Base-by-base conservation (phyloP, 2,113 vertebrate species). In the Axis porcinus region DNA sequence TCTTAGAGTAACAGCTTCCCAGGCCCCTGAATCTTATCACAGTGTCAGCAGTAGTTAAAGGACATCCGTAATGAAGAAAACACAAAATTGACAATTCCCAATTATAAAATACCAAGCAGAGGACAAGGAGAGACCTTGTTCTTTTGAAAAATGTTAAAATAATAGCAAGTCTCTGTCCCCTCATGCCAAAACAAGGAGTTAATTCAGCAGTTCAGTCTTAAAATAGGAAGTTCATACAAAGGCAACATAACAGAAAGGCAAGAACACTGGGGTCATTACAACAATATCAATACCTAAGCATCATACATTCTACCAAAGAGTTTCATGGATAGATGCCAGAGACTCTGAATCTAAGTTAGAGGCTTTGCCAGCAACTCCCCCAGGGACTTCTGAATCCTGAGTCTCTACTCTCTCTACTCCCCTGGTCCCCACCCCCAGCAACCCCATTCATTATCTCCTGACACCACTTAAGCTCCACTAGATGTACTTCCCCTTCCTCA, bases 41-140 rank as follows among this genome's bases (percentile, higher is more conserved):
- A 33, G 55, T 21, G n/a, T 54, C 87, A 28, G 60, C 13, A 57
- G 33, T n/a, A 36, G 43, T 94, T 47, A 95, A 85, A 89, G 54
- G 43, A 78, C 76, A 30, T 40, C 5, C 7, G 0, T 30, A 43
- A 91, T 45, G 76, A 93, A 93, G 58, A 86, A 96, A 95, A 60
- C 19, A 82, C 7, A 57, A 58, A 95, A 55, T 6, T 21, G 83
- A 93, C 95, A 95, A 94, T 79, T 33, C 36, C n/a, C 78, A 93
- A 92, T 94, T 67, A 83, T 55, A 54, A 93, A 97, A 89, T 74
- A 97, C 47, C 86, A 95, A 96, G 89, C 52, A 58, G 45, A 50
- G 47, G 74, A 98, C 97, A 98, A 98, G 94, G 94, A 93, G 47
- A 95, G 88, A 97, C 74, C 91, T 98, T 98, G 98, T 98, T 98